Evolutionary conservation across 2,797 vertebrate species (phyloP), one percentile per base, ranked within the genome.

Genomic region (Yasuhikotakia modesta): DNA sequence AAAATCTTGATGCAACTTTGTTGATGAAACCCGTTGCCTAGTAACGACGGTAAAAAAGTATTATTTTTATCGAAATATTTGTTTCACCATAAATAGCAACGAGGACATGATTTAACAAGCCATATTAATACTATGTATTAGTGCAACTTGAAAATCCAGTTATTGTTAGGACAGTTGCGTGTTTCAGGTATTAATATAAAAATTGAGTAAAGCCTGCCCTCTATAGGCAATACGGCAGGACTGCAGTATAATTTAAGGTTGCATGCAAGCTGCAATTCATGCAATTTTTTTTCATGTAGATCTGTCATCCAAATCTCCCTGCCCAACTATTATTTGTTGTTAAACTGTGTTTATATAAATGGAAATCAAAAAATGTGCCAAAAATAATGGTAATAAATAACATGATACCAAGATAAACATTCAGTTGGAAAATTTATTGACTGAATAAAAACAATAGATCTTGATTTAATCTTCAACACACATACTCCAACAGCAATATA

Each of bases 401-500:
- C 57, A 45, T 16, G n/a, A 45, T 65, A 71, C 17, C 27, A 55
- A 8, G 4, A 55, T 55, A 19, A 43, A 43, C 3, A 35, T 64
- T 55, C 68, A 45, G 22, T 32, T 46, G 32, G 32, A 57, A 78
- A 69, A 79, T 71, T 79, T 75, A 69, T 70, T 79, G 48, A 70
- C 58, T 50, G 27, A 64, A 63, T 64, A 55, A 63, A 70, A 78
- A 64, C 55, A 63, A 61, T n/a, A 35, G 32, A 53, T 53, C 64
- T 30, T n/a, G n/a, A n/a, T n/a, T 3, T 53, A 24, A 65, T 78
- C 43, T 50, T 70, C 58, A 77, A 69, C 65, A 72, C 57, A 24
- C 35, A 63, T 77, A 66, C 30, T 60, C 48, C 78, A 77, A 79
- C 46, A 79, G 69, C 60, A 66, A 71, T 50, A 19, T 76, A 81